Percentiles rank a stretch among this genome's conserved stretches.
Evolutionary conservation across 2,113 vertebrate genomes (phyloP).

Genomic region (Psettodes erumei): DNA sequence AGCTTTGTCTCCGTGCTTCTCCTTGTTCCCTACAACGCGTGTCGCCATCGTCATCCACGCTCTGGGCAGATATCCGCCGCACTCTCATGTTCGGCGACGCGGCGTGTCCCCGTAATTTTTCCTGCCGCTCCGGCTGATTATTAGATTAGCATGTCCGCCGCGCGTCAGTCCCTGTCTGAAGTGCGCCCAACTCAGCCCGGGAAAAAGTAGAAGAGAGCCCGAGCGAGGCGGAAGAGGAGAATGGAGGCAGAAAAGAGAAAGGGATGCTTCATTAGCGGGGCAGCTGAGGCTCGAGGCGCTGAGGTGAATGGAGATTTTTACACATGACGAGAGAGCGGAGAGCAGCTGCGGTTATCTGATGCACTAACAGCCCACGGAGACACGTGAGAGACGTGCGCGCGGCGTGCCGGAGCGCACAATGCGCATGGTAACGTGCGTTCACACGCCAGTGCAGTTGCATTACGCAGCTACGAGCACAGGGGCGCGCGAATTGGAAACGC

Average conservation of each 20-base stretch:
- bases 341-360: conserved; percentile 70
- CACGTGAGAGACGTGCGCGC: conserved; percentile 19
- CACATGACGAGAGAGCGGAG: conserved; percentile 61
- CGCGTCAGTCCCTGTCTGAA: conserved; percentile 22
- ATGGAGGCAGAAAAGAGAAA: conserved; percentile 43
- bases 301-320: conserved; percentile 76
- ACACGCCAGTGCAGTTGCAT: conserved; percentile 10
- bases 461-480: conserved; percentile 7
- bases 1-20: too few species aligned
- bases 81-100: conserved; percentile 31
- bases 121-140: conserved; percentile 31
- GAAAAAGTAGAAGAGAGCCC: conserved; percentile 38
- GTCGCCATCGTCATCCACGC: conserved; percentile 8
- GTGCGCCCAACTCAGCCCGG: conserved; percentile 15
- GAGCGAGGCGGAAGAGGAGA: conserved; percentile 36
- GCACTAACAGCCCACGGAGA: conserved; percentile 57
- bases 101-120: conserved; percentile 32
- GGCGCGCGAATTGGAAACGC: conserved; percentile 9
- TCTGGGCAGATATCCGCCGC: conserved; percentile 13
- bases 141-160: conserved; percentile 31
- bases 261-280: conserved; percentile 71
- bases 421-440: conserved; percentile 34
- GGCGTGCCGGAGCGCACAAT: conserved; percentile 29
- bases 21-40: conserved; percentile 22
- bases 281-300: conserved; percentile 66